These are phyloP conservation scores for Acleris emargana DNA, from an alignment of 2,888 invertebrate genomes.

Conservation along the genomic window DNA sequence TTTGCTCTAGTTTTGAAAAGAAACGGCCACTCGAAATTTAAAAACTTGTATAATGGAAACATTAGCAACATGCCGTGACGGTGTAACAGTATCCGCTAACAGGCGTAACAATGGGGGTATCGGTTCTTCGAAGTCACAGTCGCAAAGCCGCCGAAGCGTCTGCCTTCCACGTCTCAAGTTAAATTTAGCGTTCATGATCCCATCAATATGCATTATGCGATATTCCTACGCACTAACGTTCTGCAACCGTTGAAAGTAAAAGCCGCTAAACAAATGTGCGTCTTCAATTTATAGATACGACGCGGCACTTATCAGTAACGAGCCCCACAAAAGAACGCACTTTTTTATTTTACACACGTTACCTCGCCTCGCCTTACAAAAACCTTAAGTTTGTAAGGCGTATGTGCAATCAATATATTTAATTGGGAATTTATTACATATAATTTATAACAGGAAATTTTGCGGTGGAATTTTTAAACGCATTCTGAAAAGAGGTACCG, in stretches of 20 bases:
- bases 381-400: slow-evolving; percentile 15
- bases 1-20: slow-evolving; percentile 21
- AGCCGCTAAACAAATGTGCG: slow-evolving; percentile 46
- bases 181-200: slow-evolving; percentile 82
- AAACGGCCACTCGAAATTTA: slow-evolving; percentile 45
- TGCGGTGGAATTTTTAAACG: slow-evolving; percentile 35
- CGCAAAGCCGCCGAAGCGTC: slow-evolving; percentile 62
- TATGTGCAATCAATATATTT: slow-evolving; percentile 28
- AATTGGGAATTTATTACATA: slow-evolving; percentile 20
- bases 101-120: slow-evolving; percentile 78
- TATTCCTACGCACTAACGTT: slow-evolving; percentile 25
- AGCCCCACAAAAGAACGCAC: slow-evolving; percentile 6
- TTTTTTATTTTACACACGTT: slow-evolving; percentile 24
- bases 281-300: slow-evolving; percentile 19
- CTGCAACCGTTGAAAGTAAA: slow-evolving; percentile 62
- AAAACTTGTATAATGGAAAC: slow-evolving; percentile 60
- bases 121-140: slow-evolving; percentile 69
- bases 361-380: slow-evolving; percentile 10
- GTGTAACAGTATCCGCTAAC: slow-evolving; percentile 77
- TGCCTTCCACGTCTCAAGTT: slow-evolving; percentile 59
- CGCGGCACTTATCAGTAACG: slow-evolving; percentile 7
- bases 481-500: slow-evolving; percentile 41
- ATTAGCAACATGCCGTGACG: slow-evolving; percentile 64
- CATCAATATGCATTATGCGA: slow-evolving; percentile 57
- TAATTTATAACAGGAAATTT: slow-evolving; percentile 19